phyloP scores from a whole-genome alignment of 2,797 vertebrate genomes.

The Urocyon cinereoargenteus region DNA sequence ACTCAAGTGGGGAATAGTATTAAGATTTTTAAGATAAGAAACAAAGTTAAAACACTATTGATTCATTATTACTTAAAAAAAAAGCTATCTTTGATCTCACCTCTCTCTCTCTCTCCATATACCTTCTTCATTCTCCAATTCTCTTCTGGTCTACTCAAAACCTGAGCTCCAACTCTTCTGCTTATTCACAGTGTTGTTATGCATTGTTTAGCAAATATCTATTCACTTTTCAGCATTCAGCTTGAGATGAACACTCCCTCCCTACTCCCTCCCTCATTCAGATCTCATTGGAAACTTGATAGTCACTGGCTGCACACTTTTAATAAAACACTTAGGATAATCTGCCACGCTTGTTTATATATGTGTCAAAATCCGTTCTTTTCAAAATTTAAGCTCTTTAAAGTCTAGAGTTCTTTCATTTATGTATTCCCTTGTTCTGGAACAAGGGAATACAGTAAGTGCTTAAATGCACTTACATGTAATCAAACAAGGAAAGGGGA shows the following conservation, averaged over 20 bases:
- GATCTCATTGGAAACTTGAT: background rate
- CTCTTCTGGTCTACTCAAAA: background rate
- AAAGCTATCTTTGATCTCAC: background rate
- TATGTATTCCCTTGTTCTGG: background rate
- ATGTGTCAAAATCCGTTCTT: background rate
- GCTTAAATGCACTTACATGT: background rate
- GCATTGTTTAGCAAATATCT: background rate
- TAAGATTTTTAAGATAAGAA: background rate
- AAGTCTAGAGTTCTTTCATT: background rate
- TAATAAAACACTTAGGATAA: background rate
- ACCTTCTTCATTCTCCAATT: background rate
- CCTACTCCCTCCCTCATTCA: background rate
- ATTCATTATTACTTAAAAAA: background rate
- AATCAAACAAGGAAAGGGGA: fast-evolving
- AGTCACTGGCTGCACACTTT: background rate
- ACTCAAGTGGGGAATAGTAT: background rate
- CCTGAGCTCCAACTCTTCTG: background rate
- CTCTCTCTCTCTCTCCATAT: background rate
- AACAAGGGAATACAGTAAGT: background rate
- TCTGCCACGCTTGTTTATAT: background rate
- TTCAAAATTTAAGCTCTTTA: background rate
- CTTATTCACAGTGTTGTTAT: background rate
- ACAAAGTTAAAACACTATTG: background rate
- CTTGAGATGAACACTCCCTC: background rate
- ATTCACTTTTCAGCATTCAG: background rate